Evolutionary conservation across 1,140 invertebrate species (phyloP).

Genomic region (Drosophila nasuta): DNA sequence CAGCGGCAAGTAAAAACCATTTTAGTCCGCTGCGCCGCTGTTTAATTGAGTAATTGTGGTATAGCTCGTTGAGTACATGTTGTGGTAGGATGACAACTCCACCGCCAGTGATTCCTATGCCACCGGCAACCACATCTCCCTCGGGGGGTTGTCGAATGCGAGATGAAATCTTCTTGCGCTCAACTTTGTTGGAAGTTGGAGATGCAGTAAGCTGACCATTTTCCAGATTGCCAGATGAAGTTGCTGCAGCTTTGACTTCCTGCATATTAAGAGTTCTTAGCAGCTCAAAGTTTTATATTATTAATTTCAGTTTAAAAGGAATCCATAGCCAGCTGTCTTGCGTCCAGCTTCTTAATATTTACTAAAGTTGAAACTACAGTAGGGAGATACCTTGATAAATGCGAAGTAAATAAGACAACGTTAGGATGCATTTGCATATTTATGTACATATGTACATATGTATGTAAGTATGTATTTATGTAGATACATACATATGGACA

Average conservation of each 20-base stretch:
- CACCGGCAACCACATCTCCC: constrained; percentile 64
- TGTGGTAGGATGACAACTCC: constrained; percentile 85
- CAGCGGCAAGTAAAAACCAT: constrained; percentile 89
- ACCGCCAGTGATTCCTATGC: constrained; percentile 65
- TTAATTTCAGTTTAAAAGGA: constrained; percentile 59
- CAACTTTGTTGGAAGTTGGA: constrained; percentile 49
- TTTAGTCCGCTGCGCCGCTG: constrained; percentile 91
- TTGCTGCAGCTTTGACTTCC: constrained; percentile 56
- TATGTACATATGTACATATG: no score
- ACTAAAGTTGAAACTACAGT: constrained; percentile 2
- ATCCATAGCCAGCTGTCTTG: constrained; percentile 57
- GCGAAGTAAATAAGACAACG: no score
- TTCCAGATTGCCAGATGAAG: constrained; percentile 52
- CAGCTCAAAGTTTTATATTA: constrained; percentile 52
- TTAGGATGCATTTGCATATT: no score
- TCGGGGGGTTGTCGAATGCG: constrained; percentile 63
- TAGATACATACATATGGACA: no score
- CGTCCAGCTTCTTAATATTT: constrained; percentile 26
- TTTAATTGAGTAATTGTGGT: constrained; percentile 90
- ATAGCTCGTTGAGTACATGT: constrained; percentile 89
- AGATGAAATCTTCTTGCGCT: constrained; percentile 49
- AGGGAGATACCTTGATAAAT: neutral
- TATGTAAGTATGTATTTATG: no score
- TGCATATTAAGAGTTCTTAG: constrained; percentile 51
- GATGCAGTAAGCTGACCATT: constrained; percentile 63